These are phyloP conservation scores for Brienomyrus longianalis DNA, from an alignment of 2,113 vertebrate genomes.

Conservation along the genomic window DNA sequence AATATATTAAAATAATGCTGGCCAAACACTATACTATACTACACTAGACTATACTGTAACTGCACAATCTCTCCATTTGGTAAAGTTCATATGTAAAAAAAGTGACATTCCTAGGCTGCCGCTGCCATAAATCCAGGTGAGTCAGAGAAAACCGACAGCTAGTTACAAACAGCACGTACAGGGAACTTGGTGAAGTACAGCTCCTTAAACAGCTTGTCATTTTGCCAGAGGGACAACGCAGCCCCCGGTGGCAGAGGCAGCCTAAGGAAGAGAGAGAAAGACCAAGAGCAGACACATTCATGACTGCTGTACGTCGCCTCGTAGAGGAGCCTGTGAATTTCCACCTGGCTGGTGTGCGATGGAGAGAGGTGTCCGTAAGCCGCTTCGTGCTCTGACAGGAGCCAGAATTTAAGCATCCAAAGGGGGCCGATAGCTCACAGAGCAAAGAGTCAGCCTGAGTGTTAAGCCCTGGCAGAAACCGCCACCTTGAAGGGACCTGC, in stretches of 20 bases:
- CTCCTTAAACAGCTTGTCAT: slow-evolving; percentile 71
- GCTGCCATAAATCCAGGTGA: neutral
- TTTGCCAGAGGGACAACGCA: slow-evolving; percentile 87
- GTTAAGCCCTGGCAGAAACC: neutral
- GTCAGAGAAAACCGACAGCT: neutral
- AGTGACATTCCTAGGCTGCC: neutral
- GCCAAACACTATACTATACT: neutral
- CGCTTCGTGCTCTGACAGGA: neutral
- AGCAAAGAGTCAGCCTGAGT: neutral
- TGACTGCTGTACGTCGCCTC: neutral
- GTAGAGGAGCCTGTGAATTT: neutral
- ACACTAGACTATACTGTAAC: neutral
- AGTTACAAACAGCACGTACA: slow-evolving; percentile 62
- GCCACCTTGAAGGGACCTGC: neutral
- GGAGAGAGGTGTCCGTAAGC: neutral
- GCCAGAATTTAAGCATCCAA: neutral
- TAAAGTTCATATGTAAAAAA: neutral
- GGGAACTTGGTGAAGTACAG: slow-evolving; percentile 89
- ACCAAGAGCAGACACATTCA: neutral
- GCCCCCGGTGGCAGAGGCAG: slow-evolving; percentile 87
- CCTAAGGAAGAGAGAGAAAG: slow-evolving; percentile 48
- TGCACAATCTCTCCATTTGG: neutral
- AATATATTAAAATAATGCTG: neutral
- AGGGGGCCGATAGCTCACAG: neutral
- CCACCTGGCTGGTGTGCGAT: neutral